Percentiles rank a stretch among this genome's conserved stretches.
These are phyloP conservation scores for Nasalis larvatus DNA, from an alignment of 2,113 vertebrate species.

Conservation along the genomic window DNA sequence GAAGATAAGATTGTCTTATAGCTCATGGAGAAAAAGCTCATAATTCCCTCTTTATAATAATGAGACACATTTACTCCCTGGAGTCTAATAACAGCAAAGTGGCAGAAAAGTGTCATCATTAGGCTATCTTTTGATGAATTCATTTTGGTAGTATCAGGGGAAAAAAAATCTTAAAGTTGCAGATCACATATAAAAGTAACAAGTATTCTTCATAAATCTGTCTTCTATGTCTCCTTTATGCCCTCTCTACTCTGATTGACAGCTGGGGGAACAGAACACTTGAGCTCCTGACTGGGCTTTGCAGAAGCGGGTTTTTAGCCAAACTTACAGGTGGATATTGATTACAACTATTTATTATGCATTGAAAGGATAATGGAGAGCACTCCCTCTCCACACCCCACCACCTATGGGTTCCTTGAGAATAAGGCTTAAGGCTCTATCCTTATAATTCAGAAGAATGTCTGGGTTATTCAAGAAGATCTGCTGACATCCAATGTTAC, in stretches of 20 bases:
- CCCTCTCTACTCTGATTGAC: not conserved
- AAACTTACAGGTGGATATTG: not conserved
- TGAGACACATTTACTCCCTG: not conserved
- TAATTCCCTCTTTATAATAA: slow-evolving; percentile 29
- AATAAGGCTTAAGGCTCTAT: not conserved
- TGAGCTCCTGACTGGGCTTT: not conserved
- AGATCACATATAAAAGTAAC: slow-evolving; percentile 29
- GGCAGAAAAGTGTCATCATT: slow-evolving; percentile 62
- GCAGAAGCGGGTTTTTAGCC: not conserved
- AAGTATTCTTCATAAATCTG: slow-evolving; percentile 29
- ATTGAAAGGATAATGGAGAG: not conserved
- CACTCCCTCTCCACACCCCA: not conserved
- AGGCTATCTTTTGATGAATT: slow-evolving; percentile 59
- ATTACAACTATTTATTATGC: not conserved
- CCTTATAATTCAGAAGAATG: not conserved
- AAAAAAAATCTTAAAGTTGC: not conserved
- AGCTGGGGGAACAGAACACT: not conserved
- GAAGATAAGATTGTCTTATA: not conserved
- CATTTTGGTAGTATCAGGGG: not conserved
- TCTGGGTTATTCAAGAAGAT: not conserved
- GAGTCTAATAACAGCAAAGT: slow-evolving; percentile 54
- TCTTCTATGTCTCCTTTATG: not conserved
- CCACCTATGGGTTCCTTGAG: not conserved
- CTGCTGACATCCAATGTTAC: not conserved
- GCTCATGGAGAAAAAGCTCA: not conserved